Evolutionary conservation across 2,797 vertebrate species (phyloP), one percentile per base, ranked within the genome.

Genomic region (Centropyge bicolor): DNA sequence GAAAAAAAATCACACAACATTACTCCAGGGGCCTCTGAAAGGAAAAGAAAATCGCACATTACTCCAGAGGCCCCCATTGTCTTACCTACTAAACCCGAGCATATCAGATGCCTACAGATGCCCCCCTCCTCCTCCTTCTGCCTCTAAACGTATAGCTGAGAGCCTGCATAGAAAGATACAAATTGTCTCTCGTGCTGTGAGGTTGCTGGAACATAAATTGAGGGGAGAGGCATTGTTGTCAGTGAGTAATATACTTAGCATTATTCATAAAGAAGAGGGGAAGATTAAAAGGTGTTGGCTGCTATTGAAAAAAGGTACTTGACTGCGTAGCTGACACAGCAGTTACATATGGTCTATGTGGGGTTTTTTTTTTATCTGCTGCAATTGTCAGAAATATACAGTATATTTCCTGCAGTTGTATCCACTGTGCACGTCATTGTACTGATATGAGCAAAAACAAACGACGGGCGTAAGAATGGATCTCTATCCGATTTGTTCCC

Each of bases 231-330:
- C 88, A 91, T 92, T 93, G 88, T 94, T 94, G 95, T 95, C 94
- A 95, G 86, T 93, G 94, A 94, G 90, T 95, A 93, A 95, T 94
- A 94, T 92, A 94, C 92, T 95, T 95, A 94, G 93, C 93, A 92
- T 95, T 95, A 95, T 95, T 95, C 90, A 94, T 93, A 95, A 92
- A 93, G 66, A 85, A 86, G 86, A 86, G 69, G 82, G 75, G 89
- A 74, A 92, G 93, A 95, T 94, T 93, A 95, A 93, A 93, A 89
- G 83, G 74, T 86, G 57, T 78, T 86, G 86, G 89, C 85, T 92
- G 80, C n/a, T 74, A 51, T 59, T 88, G 73, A 80, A 86, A 88
- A 76, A 78, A 76, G 74, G 82, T 72, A 88, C 90, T 93, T 87
- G 85, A 90, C 89, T 90, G 76, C 65, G 72, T 54, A 72, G 84